phyloP scores from a whole-genome alignment of 2,113 vertebrate genomes.

The Cyrtonyx montezumae region DNA sequence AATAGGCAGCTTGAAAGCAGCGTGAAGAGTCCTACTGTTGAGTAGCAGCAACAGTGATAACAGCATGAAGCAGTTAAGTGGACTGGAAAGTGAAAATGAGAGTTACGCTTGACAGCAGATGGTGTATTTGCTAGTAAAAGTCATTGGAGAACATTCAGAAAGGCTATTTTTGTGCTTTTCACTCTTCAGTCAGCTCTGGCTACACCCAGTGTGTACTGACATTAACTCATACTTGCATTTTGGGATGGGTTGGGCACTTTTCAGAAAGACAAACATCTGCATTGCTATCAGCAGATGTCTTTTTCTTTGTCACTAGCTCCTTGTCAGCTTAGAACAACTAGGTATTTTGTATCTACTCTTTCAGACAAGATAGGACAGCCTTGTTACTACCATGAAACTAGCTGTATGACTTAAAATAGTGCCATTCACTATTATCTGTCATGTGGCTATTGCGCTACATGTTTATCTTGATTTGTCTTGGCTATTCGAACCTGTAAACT shows the following conservation, averaged over 20 bases:
- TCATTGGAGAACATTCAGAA: background rate
- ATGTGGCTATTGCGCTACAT: background rate
- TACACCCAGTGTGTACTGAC: background rate
- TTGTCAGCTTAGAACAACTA: background rate
- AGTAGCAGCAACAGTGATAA: background rate
- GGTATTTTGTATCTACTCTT: background rate
- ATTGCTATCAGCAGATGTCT: background rate
- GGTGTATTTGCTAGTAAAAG: background rate
- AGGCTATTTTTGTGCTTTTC: background rate
- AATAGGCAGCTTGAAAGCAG: background rate
- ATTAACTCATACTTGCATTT: background rate
- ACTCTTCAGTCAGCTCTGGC: background rate
- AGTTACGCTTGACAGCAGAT: background rate
- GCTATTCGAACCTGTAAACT: background rate
- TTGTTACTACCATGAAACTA: background rate
- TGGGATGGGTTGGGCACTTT: background rate
- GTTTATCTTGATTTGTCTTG: background rate
- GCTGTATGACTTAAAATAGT: background rate
- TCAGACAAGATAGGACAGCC: background rate
- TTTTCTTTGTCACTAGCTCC: background rate
- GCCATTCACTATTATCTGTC: background rate
- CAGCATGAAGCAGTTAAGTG: background rate
- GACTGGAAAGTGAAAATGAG: slow-evolving; percentile 37
- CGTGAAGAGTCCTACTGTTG: background rate
- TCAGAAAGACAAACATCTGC: background rate